Evolutionary conservation across 2,888 invertebrate genomes (phyloP).

Genomic region (Chamaedrilus cognettii): DNA sequence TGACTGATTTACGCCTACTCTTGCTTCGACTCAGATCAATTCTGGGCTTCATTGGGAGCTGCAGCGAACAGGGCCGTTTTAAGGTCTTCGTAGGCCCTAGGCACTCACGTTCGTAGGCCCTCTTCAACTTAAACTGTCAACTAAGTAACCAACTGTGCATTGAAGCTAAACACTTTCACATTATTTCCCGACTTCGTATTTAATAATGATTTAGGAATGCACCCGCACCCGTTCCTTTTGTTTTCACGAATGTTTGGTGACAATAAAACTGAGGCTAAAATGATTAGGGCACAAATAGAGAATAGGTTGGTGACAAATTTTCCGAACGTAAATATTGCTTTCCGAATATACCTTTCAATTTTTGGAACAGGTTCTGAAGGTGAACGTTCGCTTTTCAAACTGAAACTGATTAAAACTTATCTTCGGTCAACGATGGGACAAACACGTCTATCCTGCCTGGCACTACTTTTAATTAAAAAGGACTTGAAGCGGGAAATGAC

Average conservation of each 20-base stretch:
- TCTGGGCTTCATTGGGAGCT: too few relatives aligned
- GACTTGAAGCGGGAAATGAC: conserved; percentile 14
- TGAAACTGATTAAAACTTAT: conserved; percentile 16
- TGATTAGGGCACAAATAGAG: too few relatives aligned
- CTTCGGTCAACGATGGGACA: conserved; percentile 17
- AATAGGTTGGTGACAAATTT: too few relatives aligned
- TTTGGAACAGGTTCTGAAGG: conserved; percentile 7
- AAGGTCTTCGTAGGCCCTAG: conserved; percentile 1
- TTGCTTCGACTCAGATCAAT: too few relatives aligned
- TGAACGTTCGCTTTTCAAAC: conserved; percentile 10
- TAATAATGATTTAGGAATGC: background rate
- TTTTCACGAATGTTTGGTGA: background rate
- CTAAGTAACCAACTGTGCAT: background rate
- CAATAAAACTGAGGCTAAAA: too few relatives aligned
- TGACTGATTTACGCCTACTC: too few relatives aligned
- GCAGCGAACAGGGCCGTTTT: background rate
- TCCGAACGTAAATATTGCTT: too few relatives aligned
- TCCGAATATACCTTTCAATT: background rate
- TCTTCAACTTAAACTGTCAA: too few relatives aligned
- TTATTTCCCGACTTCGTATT: background rate
- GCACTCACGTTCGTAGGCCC: background rate
- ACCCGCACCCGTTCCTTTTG: background rate
- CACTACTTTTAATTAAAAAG: conserved; percentile 3
- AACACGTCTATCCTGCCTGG: conserved; percentile 3
- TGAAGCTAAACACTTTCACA: background rate